These are phyloP conservation scores for Yoshiicerus persimilis DNA, from an alignment of 1,140 invertebrate species.

Conservation along the genomic window DNA sequence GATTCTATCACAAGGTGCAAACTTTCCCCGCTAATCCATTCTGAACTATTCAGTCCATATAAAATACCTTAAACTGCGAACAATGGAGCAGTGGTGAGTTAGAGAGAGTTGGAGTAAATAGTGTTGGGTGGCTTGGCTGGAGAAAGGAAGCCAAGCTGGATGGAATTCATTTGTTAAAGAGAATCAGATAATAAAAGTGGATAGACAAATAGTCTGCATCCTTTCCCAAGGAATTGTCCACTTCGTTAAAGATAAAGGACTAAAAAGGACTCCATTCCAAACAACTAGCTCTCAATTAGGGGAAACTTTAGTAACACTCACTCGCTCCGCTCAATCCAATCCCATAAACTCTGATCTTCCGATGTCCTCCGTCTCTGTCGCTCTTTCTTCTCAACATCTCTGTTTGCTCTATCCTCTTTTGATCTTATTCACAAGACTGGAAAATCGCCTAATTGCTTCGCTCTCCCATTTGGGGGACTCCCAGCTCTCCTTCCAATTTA, in stretches of 20 bases:
- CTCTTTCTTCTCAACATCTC: background rate
- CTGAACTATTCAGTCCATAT: background rate
- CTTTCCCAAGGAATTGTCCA: slow-evolving; percentile 9
- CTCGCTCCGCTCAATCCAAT: background rate
- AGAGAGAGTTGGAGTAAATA: background rate
- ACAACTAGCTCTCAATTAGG: background rate
- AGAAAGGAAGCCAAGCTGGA: background rate
- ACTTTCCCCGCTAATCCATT: slow-evolving; percentile 12
- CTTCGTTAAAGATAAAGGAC: slow-evolving; percentile 1
- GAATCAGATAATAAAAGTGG: background rate
- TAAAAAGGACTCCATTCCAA: background rate
- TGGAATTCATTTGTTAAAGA: background rate
- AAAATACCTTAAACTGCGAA: background rate
- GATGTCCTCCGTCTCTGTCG: background rate
- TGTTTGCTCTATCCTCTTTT: slow-evolving; percentile 2
- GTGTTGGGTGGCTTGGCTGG: background rate
- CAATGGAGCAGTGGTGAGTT: background rate
- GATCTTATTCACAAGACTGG: background rate
- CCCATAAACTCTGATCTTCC: background rate
- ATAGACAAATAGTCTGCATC: background rate
- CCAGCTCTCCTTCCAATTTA: background rate
- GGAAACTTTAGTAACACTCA: background rate
- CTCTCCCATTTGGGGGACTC: background rate
- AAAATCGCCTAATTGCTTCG: slow-evolving; percentile 15
- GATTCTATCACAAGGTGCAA: slow-evolving; percentile 14